Evolutionary conservation across 2,113 vertebrate genomes (phyloP), one percentile per base, ranked within the genome.

Genomic region (Phrynosoma blainvillii): DNA sequence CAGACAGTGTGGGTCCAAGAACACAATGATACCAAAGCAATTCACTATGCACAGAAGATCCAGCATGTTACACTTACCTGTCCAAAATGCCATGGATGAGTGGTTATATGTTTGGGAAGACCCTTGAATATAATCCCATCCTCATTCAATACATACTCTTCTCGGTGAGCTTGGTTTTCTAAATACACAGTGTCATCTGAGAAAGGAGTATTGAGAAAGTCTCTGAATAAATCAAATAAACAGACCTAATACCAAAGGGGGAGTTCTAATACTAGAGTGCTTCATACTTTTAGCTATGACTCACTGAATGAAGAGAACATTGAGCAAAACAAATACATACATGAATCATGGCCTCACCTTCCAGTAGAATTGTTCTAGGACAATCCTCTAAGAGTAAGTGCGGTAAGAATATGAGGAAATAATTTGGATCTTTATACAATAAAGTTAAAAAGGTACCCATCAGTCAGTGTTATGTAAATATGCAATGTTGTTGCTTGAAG

Each of bases 161-260:
- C 93, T 86, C 96, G 91, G 0, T 95, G 88, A 9, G 90, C 83
- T 62, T 94, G 94, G 73, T 78, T 94, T 65, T 96, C 94, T 90
- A 96, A 77, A 90, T 95, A 95, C 0, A 96, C 96, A 56, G 94
- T 84, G 7, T 96, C 96, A 93, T 96, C 95, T 96, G 83, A n/a
- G 87, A 93, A 91, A 91, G 73, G 86, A 23, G 6, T 0, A 92
- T 47, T 82, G 18, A 78, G 2, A 62, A 85, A 36, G 27, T 66
- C 23, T 77, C 2, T 40, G 4, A 12, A 32, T 30, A 85, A 74
- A 9, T 36, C n/a, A n/a, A 30, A 59, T 30, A 18, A 7, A 83
- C 65, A n/a, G 21, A 85, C 68, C 23, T 71, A 71, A 27, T 40
- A 59, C 56, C 32, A 76, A 27, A 36, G n/a, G 12, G 52, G 59